Conservation (phyloP, 2,113 vertebrate genomes). For the Circaetus gallicus region DNA sequence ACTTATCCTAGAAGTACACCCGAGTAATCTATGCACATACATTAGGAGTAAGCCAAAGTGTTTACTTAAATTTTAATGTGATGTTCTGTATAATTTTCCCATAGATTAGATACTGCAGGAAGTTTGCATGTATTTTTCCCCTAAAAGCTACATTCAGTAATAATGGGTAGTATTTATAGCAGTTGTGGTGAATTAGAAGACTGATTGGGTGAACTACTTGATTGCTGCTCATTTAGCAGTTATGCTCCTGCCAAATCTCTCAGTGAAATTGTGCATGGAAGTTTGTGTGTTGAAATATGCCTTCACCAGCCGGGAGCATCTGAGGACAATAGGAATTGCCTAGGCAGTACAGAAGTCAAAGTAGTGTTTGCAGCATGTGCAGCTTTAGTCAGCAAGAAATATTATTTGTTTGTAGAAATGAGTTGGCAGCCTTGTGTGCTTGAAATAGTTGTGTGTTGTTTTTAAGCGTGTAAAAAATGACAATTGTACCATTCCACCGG, state of each 20-base stretch:
- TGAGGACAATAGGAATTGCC: background rate
- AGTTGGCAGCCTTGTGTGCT: background rate
- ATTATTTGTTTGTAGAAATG: background rate
- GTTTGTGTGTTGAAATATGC: background rate
- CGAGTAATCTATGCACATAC: slow-evolving; percentile 40
- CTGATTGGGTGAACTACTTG: slow-evolving; percentile 38
- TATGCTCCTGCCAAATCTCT: background rate
- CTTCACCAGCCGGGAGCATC: background rate
- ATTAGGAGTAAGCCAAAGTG: slow-evolving; percentile 33
- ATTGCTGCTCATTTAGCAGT: slow-evolving; percentile 36
- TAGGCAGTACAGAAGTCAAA: background rate
- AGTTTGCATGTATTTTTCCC: slow-evolving; percentile 20
- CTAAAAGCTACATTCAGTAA: slow-evolving; percentile 23
- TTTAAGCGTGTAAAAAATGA: background rate
- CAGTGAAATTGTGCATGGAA: background rate
- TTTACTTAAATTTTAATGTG: slow-evolving; percentile 42
- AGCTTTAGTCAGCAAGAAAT: background rate
- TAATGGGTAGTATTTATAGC: slow-evolving; percentile 44
- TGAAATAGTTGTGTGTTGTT: background rate
- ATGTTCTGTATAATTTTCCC: slow-evolving; percentile 54
- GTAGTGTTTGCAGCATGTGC: background rate
- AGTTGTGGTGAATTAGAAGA: slow-evolving; percentile 43
- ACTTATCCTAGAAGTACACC: slow-evolving; percentile 21
- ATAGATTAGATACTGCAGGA: slow-evolving; percentile 35
- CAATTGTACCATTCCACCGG: background rate